Base-by-base conservation (phyloP, 2,797 vertebrate genomes). In the Hirundo rustica region DNA sequence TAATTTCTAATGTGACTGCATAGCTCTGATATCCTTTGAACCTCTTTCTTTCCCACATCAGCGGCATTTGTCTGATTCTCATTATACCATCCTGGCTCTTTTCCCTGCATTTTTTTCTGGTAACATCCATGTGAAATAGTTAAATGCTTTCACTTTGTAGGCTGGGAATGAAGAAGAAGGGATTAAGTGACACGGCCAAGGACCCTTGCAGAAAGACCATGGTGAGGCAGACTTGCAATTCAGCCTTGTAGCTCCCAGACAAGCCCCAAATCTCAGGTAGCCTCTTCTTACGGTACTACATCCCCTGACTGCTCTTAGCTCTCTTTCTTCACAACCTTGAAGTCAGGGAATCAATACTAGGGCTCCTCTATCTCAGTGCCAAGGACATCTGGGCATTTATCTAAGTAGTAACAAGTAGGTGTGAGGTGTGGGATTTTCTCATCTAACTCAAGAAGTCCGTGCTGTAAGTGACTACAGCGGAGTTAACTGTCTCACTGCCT, bases 41-140 rank as follows among this genome's bases (percentile, higher is more conserved):
- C 54, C 22, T 85, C 86, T 78, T 74, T 89, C 74, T 89, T 93
- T 95, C 82, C 58, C 85, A 83, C 72, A 84, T 68, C 30, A 62
- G 29, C 75, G 47, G 36, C 50, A 86, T 94, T 89, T 95, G n/a
- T 87, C 76, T 93, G 67, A 93, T 93, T 89, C 64, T 89, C 67
- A 70, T 87, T 94, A 38, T 72, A 38, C 38, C 65, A 57, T 80
- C 88, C 86, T 21, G 30, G 7, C 51, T 84, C 83, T 50, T 81
- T 82, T 54, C 25, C 27, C 64, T 44, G 7, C 53, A 72, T 81
- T 94, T 93, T 13, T 15, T 81, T 74, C 61, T 92, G 42, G 47
- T 66, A 91, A 45, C 44, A 51, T 32, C 47, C 38, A 20, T 72
- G 44, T 81, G 79, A 94, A 86, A 29, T 23, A 81, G n/a, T 42